Base-by-base conservation (phyloP, 2,888 invertebrate genomes). In the Brachylomia viminalis region DNA sequence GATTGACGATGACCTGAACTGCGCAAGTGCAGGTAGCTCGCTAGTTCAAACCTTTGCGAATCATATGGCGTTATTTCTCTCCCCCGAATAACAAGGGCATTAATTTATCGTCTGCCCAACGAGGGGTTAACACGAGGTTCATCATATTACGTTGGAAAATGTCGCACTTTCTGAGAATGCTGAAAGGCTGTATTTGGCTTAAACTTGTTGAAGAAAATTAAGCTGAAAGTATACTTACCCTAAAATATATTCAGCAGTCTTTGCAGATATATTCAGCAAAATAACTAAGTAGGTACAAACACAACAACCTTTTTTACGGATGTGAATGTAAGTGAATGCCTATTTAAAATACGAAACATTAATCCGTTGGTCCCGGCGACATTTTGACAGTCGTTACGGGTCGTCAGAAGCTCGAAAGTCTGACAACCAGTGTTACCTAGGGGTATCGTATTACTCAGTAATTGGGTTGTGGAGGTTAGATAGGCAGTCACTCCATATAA, bases 11-110 rank as follows among this genome's bases (percentile, higher is more conserved):
- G 30, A 52, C 2, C 38, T 71, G 67, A 72, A 81, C 84, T 69
- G 80, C 80, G 80, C 80, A 81, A 79, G 80, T 81, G 80, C 80
- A 83, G 72, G 49, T 47, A n/a, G 42, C 45, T 56, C 49, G 64
- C 33, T 20, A 54, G 67, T 54, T 68, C 38, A 54, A 52, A 66
- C 61, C 0, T 49, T 33, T 0, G 33, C 42, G 54, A 80, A 33
- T 30, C 47, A 42, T 52, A 77, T 70, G n/a, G 66, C 66, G 81
- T 76, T 74, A 75, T 74, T 78, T 80, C 77, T 23, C 45, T 77
- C 80, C 23, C 52, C 45, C 58, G 2, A 33, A 30, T 62, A 80
- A 45, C 27, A 30, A 52, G 2, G 11, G 20, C 20, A n/a, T n/a
- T n/a, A 74, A 59, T 38, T 11, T 45, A 73, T 64, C 13, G 8